Evolutionary conservation across 2,113 vertebrate species (phyloP).

Genomic region (Tychaedon coryphoeus): DNA sequence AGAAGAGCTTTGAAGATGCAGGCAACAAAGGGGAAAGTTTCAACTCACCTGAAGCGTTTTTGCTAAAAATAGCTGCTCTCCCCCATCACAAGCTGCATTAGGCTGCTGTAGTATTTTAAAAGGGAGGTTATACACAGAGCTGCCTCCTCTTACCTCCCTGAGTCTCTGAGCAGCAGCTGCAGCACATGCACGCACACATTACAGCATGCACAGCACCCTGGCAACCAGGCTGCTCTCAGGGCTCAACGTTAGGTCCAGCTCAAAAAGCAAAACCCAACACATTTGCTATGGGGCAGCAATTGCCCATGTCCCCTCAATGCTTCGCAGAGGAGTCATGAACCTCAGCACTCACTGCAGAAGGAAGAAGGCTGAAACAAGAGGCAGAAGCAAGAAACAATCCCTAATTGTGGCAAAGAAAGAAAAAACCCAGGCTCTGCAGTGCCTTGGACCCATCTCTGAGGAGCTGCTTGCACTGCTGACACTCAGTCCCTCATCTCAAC

Average conservation of each 20-base stretch:
- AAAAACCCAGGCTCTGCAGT: not conserved
- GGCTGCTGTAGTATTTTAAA: not conserved
- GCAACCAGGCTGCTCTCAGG: not conserved
- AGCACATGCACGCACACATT: not conserved
- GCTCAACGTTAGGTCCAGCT: not conserved
- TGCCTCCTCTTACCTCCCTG: not conserved
- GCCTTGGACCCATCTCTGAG: not conserved
- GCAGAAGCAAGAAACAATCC: not conserved
- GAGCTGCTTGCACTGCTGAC: not conserved
- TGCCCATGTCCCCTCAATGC: not conserved
- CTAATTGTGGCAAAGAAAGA: not conserved
- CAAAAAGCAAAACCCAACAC: not conserved
- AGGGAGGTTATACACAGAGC: not conserved
- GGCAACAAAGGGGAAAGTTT: slow-evolving; percentile 34
- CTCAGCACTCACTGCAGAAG: not conserved
- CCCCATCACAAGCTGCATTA: not conserved
- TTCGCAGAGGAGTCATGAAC: not conserved
- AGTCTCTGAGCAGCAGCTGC: not conserved
- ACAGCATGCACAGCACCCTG: not conserved
- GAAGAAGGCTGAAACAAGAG: not conserved
- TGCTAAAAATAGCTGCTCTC: slow-evolving; percentile 40
- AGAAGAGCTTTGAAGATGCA: slow-evolving; percentile 38
- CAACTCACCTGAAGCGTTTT: slow-evolving; percentile 14
- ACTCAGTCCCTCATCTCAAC: not conserved
- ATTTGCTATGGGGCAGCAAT: not conserved